These are phyloP conservation scores for Luperina nickerlii DNA, from an alignment of 2,888 invertebrate species.

Conservation along the genomic window DNA sequence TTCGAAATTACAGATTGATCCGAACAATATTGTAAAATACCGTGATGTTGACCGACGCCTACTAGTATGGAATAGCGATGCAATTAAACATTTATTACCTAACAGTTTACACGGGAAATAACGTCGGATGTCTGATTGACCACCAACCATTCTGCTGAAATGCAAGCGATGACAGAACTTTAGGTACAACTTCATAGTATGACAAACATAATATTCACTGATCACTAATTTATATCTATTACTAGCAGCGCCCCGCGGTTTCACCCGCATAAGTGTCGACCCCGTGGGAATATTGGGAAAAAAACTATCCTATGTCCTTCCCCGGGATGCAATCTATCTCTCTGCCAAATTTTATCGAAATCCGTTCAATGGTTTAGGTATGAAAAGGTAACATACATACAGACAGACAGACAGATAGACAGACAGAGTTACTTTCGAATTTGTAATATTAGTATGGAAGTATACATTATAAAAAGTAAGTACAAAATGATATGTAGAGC, in stretches of 20 bases:
- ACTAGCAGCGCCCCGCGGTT: too few species aligned
- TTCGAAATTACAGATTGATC: conserved; percentile 30
- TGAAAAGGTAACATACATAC: too few species aligned
- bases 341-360: too few species aligned
- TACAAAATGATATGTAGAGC: conserved; percentile 1
- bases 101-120: conserved; percentile 10
- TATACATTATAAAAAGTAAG: background rate
- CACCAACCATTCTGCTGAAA: background rate
- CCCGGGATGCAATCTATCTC: too few species aligned
- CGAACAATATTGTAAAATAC: conserved; percentile 20
- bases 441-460: too few species aligned
- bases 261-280: too few species aligned
- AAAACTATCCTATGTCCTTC: too few species aligned
- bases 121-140: background rate
- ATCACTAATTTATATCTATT: background rate
- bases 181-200: background rate
- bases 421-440: too few species aligned
- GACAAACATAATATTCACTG: background rate
- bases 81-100: conserved; percentile 19
- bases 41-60: conserved; percentile 8
- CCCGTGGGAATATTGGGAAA: too few species aligned
- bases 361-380: too few species aligned
- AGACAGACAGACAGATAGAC: too few species aligned
- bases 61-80: conserved; percentile 2
- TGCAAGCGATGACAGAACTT: background rate